Evolutionary conservation across 2,797 vertebrate genomes (phyloP).

Genomic region (Ctenopoma multispine): DNA sequence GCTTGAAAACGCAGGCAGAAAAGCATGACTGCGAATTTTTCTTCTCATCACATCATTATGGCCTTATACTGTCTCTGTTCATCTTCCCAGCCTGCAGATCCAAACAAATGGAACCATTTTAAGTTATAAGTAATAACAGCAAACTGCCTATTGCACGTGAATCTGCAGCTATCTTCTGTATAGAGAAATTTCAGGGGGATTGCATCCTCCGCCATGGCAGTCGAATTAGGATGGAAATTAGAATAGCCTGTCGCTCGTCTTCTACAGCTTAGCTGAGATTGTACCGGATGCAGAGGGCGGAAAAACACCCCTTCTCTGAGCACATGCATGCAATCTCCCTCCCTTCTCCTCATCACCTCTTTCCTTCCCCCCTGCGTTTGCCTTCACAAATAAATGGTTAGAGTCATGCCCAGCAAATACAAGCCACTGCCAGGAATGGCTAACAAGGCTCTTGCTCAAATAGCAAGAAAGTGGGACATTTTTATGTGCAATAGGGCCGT

Average conservation of each 20-base stretch:
- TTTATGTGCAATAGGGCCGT: constrained; percentile 54
- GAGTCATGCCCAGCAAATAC: constrained; percentile 75
- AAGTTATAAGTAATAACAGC: constrained; percentile 44
- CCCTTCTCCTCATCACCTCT: constrained; percentile 54
- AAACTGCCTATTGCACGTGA: constrained; percentile 22
- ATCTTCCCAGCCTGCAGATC: constrained; percentile 19
- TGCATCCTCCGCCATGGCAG: constrained; percentile 46
- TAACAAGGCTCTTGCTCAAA: constrained; percentile 66
- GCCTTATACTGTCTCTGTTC: constrained; percentile 52
- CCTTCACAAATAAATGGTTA: constrained; percentile 78
- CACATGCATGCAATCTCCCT: constrained; percentile 67
- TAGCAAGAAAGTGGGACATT: constrained; percentile 61
- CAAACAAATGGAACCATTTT: constrained; percentile 45
- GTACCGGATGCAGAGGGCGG: constrained; percentile 75
- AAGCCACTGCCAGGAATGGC: constrained; percentile 75
- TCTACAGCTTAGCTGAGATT: constrained; percentile 73
- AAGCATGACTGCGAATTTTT: constrained; percentile 88
- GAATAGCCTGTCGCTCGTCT: constrained; percentile 69
- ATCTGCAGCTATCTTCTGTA: constrained; percentile 33
- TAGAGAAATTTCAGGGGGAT: constrained; percentile 30
- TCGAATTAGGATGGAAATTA: constrained; percentile 77
- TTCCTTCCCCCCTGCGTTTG: constrained; percentile 41
- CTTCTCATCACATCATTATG: constrained; percentile 79
- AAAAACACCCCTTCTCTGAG: constrained; percentile 70
- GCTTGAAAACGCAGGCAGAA: constrained; percentile 86